Conservation (phyloP, 2,113 vertebrate genomes). For the Chaenogobius annularis region DNA sequence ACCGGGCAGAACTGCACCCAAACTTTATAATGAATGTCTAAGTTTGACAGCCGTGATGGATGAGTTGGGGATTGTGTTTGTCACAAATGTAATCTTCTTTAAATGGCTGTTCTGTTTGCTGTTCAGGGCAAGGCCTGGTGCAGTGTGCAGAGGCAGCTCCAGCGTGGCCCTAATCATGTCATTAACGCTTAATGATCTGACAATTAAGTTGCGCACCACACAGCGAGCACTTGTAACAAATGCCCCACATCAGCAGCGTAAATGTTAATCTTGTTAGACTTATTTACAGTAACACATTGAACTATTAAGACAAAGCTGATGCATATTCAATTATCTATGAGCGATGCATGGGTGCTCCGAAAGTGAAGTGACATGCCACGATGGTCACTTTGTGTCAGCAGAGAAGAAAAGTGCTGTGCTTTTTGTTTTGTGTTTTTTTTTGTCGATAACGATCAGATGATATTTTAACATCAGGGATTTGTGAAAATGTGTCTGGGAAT, state of each 20-base stretch:
- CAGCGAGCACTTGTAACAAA: slow-evolving; percentile 44
- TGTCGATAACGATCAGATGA: not conserved
- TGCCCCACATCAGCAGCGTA: slow-evolving; percentile 40
- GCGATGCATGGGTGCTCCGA: slow-evolving; percentile 30
- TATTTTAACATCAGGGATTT: no score
- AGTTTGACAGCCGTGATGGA: slow-evolving; percentile 79
- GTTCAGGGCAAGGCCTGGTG: slow-evolving; percentile 34
- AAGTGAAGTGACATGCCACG: slow-evolving; percentile 29
- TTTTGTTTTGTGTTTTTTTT: no score
- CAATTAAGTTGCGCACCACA: slow-evolving; percentile 55
- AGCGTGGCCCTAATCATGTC: slow-evolving; percentile 47
- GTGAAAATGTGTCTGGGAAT: no score
- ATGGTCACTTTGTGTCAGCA: slow-evolving; percentile 11
- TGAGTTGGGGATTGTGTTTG: slow-evolving; percentile 75
- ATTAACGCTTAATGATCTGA: slow-evolving; percentile 69
- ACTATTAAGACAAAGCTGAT: slow-evolving; percentile 39
- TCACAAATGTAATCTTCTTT: slow-evolving; percentile 75
- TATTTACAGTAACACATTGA: slow-evolving; percentile 62
- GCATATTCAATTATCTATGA: slow-evolving; percentile 57
- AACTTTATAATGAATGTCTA: slow-evolving; percentile 79
- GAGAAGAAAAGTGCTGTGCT: not conserved
- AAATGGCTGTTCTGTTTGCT: slow-evolving; percentile 63
- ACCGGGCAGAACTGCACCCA: slow-evolving; percentile 71
- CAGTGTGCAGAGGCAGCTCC: slow-evolving; percentile 39
- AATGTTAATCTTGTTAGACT: slow-evolving; percentile 62